Evolutionary conservation across 2,797 vertebrate genomes (phyloP), one percentile per base, ranked within the genome.

Genomic region (Parauchenoglanis ngamensis): DNA sequence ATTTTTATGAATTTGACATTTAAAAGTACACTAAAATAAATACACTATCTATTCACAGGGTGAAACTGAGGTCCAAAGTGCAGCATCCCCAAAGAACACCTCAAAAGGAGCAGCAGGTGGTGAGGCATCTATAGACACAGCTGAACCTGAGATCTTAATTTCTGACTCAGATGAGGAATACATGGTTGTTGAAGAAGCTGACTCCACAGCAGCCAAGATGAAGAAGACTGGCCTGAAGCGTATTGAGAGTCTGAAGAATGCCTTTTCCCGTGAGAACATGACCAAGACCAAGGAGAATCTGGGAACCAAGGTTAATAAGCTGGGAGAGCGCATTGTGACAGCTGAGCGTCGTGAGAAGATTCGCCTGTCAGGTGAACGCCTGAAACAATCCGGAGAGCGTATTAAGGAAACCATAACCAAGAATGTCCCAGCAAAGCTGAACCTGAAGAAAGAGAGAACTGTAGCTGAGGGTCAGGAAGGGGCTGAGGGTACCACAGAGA

Each of bases 121-220:
- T 79, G 91, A 86, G 11, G 89, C 90, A 0, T 91, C 93, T 0
- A 87, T 92, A 73, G 95, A 96, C 31, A 95, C 96, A 0, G 96
- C 97, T 2, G 93, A 95, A 91, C 95, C 96, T n/a, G 96, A 96
- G 67, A 93, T 95, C 13, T 94, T 94, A 0, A 46, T 88, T 72
- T 96, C 97, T 0, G 96, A 98, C 57, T 99, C 98, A 0, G 98
- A 98, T 0, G 98, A 99, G 89, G 98, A 99, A 94, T 98, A 99
- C 90, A 98, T 98, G 95, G 97, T 97, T 44, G 94, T 98, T 0
- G 97, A 98, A 93, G 98, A 99, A 92, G 94, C 92, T 0, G 94
- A 95, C 54, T 93, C 97, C 11, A 92, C 94, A 61, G 95, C 96
- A 28, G 65, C 95, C 31, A 96, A 94, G 56, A 87, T 97, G 87